Base-by-base conservation (phyloP, 2,113 vertebrate species). In the Archilochus colubris region DNA sequence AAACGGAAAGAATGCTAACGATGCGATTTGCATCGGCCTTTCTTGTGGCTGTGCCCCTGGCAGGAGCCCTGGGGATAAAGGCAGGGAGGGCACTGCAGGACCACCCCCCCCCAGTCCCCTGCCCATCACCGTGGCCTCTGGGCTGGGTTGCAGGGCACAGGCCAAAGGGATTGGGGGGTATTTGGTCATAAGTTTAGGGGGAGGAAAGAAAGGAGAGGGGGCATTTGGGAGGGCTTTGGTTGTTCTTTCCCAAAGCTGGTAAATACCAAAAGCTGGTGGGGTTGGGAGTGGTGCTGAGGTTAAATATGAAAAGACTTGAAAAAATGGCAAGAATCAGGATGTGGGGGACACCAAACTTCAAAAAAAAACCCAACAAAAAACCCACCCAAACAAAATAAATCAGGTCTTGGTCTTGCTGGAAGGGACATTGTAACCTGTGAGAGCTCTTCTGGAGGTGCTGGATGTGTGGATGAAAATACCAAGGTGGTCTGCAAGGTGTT, bases 1-100 rank as follows among this genome's bases (percentile, higher is more conserved):
- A 91, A 94, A 95, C 76, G 80, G 95, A 93, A 96, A 64, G 95
- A 95, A 94, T 91, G 94, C 93, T 95, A 95, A 95, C 76, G 92
- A 93, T 91, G 88, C n/a, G 68, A 94, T 95, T 95, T 94, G 88
- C 90, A 33, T 30, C 1, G 15, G 64, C 85, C 91, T 96, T 95
- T 96, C 82, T 95, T 91, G 95, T 95, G 96, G 94, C 86, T 94
- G 55, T 40, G 23, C 11, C 10, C 85, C 67, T 62, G 4, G 74
- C 14, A 14, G 77, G 92, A 89, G 67, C 82, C 85, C 43, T 46
- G 44, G 82, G 66, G 36, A 93, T 78, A 36, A 66, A 75, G 89
- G 31, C 31, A 12, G 1, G 7, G 81, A 51, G 7, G 81, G 55
- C 67, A 38, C 2, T 2, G 24, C 57, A 6, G 0, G 4, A 58